Evolutionary conservation across 2,113 vertebrate species (phyloP), one percentile per base, ranked within the genome.

Genomic region (Crocuta crocuta): DNA sequence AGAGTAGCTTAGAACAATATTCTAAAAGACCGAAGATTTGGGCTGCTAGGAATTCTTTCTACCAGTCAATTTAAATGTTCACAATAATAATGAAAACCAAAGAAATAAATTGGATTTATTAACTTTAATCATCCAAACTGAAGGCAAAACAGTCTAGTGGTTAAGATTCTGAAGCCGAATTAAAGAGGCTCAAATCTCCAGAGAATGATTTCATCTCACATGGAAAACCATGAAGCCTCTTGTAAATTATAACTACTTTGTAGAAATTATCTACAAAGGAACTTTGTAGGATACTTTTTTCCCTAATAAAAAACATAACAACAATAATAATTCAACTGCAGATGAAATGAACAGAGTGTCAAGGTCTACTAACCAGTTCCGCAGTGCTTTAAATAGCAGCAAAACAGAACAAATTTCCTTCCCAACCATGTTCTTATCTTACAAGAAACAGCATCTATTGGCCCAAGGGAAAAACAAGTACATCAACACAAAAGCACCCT

Each of bases 331-430:
- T 87, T 96, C 90, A 84, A 43, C 74, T 81, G 24, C 94, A 58
- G 71, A 96, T 73, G 84, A 66, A 66, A 86, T 71, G 83, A 97
- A 88, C 28, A 81, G 78, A 65, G 63, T 28, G 28, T 94, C 61
- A 95, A 84, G 24, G 13, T 93, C 93, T 94, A 92, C 66, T 58
- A 78, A 71, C 31, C 50, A 82, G 31, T 74, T 91, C 61, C 23
- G 15, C 2, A 3, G 45, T 65, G 73, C 84, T 94, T 97, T 97
- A 94, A 97, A 97, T 79, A 97, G 96, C n/a, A 98, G 45, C 91
- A 96, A 97, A 82, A 97, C 16, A 86, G 76, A 94, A 94, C 39
- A 53, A 55, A 89, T 94, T 93, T 96, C 66, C 82, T 94, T 96
- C 31, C 79, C 66, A 93, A 73, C 48, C 89, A 89, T n/a, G 79